A percentile compares a stretch with the other conserved stretches of the same genome.
Evolutionary conservation across 2,113 vertebrate genomes (phyloP).

Genomic region (Coreoperca whiteheadi): DNA sequence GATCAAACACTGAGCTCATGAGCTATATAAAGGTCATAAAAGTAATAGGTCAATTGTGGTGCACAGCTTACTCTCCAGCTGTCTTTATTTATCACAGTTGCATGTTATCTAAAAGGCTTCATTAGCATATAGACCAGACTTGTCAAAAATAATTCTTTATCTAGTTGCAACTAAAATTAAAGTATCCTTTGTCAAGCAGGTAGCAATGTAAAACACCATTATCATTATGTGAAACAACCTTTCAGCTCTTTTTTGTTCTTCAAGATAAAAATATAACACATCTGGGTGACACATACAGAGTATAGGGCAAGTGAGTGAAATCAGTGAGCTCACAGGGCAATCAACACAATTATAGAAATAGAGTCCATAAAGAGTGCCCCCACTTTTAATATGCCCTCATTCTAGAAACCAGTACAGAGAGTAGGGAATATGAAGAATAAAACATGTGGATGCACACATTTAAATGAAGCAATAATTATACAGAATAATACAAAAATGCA

Average conservation of each 20-base stretch:
- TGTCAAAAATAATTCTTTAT: no score
- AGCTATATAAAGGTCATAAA: background rate
- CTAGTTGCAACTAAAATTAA: background rate
- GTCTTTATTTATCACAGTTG: constrained; percentile 24
- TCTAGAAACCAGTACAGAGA: background rate
- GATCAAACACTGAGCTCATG: background rate
- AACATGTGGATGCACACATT: background rate
- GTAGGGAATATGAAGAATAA: background rate
- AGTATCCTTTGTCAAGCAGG: no score
- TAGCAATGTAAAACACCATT: no score
- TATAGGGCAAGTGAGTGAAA: background rate
- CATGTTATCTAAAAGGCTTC: constrained; percentile 11
- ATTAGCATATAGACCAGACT: background rate
- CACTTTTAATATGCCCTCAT: background rate
- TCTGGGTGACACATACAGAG: background rate
- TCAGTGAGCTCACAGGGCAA: no score
- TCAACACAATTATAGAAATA: background rate
- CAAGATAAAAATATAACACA: background rate
- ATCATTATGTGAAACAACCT: background rate
- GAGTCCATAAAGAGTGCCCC: no score
- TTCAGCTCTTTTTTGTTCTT: background rate
- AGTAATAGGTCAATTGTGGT: background rate
- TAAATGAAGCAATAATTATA: background rate
- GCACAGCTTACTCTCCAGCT: constrained; percentile 1
- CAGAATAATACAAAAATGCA: background rate